Percentiles rank a stretch among this genome's conserved stretches.
These are phyloP conservation scores for Leptinotarsa texana DNA, from an alignment of 1,140 invertebrate species.

Conservation along the genomic window DNA sequence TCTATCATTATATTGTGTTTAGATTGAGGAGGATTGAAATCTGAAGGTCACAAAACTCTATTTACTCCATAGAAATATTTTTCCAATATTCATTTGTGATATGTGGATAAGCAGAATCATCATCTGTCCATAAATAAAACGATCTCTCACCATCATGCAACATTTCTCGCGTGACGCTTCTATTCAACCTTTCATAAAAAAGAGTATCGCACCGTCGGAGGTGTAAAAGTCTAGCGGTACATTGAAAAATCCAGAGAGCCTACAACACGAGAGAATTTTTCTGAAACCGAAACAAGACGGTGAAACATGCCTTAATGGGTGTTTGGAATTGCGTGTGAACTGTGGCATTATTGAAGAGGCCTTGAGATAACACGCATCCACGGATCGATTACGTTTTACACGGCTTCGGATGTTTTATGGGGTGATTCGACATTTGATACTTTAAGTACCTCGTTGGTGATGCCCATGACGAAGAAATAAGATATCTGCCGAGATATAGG, in stretches of 20 bases:
- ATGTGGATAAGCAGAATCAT: too few species aligned
- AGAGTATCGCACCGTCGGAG: slow-evolving; percentile 4
- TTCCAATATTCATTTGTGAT: too few species aligned
- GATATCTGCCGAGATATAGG: not conserved
- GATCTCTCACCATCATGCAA: not conserved
- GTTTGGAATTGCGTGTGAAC: slow-evolving; percentile 22
- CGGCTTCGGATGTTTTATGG: slow-evolving; percentile 6
- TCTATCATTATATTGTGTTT: too few species aligned
- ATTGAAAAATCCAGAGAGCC: slow-evolving; percentile 5
- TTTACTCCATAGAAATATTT: too few species aligned
- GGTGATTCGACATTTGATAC: slow-evolving; percentile 29
- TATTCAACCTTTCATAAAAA: slow-evolving; percentile 1
- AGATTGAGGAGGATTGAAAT: too few species aligned
- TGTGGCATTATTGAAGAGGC: slow-evolving; percentile 11
- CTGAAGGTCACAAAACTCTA: too few species aligned
- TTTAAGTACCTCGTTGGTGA: slow-evolving; percentile 26
- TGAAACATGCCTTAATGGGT: slow-evolving; percentile 28
- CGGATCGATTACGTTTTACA: slow-evolving; percentile 12
- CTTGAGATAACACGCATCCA: slow-evolving; percentile 5
- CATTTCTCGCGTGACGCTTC: slow-evolving; percentile 1
- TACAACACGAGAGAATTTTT: slow-evolving; percentile 13
- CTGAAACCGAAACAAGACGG: not conserved
- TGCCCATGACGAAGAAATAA: not conserved
- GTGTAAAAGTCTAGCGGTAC: slow-evolving; percentile 28
- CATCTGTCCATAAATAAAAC: too few species aligned